A percentile compares a stretch with the other conserved stretches of the same genome.
Conservation (phyloP, 2,113 vertebrate species). For the Muntiacus reevesi region DNA sequence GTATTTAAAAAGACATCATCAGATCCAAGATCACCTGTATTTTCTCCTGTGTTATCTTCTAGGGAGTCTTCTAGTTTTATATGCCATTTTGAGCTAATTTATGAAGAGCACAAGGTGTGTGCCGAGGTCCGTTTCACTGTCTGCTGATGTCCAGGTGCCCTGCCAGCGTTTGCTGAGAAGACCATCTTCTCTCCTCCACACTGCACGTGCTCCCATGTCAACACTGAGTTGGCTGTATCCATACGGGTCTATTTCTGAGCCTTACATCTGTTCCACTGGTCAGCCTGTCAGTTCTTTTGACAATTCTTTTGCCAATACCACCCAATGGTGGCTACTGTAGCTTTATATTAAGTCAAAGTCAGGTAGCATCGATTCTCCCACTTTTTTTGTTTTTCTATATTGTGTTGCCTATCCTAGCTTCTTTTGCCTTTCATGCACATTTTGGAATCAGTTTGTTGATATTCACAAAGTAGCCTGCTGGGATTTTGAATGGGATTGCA, state of each 20-base stretch:
- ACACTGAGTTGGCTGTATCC: neutral
- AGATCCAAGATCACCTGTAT: neutral
- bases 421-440: neutral
- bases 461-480: neutral
- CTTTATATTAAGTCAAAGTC: neutral
- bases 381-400: neutral
- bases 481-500: neutral
- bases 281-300: neutral
- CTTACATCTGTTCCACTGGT: neutral
- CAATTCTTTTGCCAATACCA: neutral
- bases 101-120: neutral
- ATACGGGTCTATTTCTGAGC: neutral
- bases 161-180: neutral
- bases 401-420: neutral
- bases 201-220: neutral
- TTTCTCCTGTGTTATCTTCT: neutral
- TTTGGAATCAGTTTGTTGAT: neutral
- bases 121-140: neutral
- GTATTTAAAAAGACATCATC: neutral
- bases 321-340: neutral
- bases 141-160: neutral
- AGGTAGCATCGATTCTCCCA: neutral
- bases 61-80: neutral
- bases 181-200: neutral
- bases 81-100: neutral